A percentile compares a stretch with the other conserved stretches of the same genome.
phyloP scores from a whole-genome alignment of 2,797 vertebrate genomes.

The Protonibea diacanthus region DNA sequence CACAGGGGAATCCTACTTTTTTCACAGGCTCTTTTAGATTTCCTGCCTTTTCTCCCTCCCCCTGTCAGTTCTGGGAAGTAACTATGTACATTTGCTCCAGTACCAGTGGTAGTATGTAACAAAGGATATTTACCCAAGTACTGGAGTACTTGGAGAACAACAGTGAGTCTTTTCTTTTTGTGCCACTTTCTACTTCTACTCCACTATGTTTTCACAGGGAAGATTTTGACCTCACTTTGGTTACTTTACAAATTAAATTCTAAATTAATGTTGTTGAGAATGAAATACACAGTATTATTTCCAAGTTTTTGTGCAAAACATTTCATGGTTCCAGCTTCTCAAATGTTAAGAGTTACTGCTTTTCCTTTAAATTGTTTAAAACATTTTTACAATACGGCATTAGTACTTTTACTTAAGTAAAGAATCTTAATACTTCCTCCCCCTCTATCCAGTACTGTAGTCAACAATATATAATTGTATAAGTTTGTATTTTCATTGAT shows the following conservation, averaged over 20 bases:
- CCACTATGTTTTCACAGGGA: not conserved
- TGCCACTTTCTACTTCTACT: not conserved
- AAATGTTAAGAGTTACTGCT: too few relatives aligned
- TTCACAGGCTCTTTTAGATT: constrained; percentile 16
- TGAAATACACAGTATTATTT: too few relatives aligned
- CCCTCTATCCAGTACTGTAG: not conserved
- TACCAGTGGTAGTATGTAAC: not conserved
- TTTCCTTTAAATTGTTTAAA: too few relatives aligned
- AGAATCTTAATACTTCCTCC: not conserved
- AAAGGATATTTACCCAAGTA: not conserved
- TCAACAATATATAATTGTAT: not conserved
- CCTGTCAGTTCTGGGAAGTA: constrained; percentile 1
- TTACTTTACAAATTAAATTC: too few relatives aligned
- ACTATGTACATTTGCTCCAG: not conserved
- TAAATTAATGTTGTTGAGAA: too few relatives aligned
- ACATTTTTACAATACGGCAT: not conserved
- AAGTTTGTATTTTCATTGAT: too few relatives aligned
- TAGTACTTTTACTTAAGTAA: not conserved
- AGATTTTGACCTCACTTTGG: not conserved
- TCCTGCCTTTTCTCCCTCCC: constrained; percentile 7
- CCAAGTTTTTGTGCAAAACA: not conserved
- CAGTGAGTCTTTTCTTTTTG: not conserved
- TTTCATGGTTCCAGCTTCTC: too few relatives aligned
- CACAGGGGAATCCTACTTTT: constrained; percentile 25
- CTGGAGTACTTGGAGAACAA: too few relatives aligned